Evolutionary conservation across 1,140 invertebrate genomes (phyloP).

Genomic region (Bombus turneri): DNA sequence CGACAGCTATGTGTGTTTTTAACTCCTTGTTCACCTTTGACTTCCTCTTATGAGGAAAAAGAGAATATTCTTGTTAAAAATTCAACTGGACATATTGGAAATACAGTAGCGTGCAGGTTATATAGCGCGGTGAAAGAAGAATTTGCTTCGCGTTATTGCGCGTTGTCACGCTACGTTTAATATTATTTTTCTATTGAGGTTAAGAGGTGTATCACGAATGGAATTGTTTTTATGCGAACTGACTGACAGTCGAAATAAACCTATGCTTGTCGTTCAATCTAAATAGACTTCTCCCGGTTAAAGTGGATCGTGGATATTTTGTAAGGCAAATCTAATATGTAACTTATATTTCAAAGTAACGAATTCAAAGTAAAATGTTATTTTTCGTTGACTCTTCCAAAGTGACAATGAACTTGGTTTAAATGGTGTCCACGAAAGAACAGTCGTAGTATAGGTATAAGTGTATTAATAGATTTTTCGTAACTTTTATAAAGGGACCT

Average conservation of each 20-base stretch:
- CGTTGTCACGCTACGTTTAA: background rate
- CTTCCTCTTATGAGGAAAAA: background rate
- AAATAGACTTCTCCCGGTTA: background rate
- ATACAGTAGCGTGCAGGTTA: background rate
- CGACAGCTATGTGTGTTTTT: background rate
- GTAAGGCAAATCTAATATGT: background rate
- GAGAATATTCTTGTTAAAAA: background rate
- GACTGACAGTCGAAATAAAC: background rate
- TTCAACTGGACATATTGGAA: background rate
- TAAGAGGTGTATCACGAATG: background rate
- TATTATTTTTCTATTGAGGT: background rate
- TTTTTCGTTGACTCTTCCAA: too few relatives aligned
- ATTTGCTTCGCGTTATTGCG: background rate
- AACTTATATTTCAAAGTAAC: background rate
- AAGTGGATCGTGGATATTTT: background rate
- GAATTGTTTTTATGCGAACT: background rate
- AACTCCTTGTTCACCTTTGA: background rate
- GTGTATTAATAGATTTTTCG: background rate
- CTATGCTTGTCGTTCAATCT: background rate
- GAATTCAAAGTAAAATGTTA: background rate
- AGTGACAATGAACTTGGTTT: too few relatives aligned
- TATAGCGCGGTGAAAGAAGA: background rate
- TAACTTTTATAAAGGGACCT: background rate
- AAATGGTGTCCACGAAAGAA: background rate
- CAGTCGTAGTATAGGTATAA: background rate